These are phyloP conservation scores for Sturnira hondurensis DNA, from an alignment of 2,113 vertebrate genomes.

Conservation along the genomic window DNA sequence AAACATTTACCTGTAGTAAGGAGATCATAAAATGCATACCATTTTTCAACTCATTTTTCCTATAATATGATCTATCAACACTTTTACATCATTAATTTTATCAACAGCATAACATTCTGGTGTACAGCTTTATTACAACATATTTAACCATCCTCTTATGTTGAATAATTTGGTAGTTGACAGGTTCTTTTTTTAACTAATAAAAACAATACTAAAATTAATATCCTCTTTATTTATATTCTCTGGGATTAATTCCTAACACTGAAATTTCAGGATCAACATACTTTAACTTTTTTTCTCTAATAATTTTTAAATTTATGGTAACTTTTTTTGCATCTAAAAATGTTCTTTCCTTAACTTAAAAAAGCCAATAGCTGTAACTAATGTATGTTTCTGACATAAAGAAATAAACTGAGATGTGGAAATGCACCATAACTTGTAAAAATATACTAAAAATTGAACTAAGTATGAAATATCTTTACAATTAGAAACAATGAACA, in stretches of 20 bases:
- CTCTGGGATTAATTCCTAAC: not conserved
- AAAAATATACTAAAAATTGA: not conserved
- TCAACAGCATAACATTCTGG: not conserved
- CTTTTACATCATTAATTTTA: not conserved
- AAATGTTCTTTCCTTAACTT: not conserved
- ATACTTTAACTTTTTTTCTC: not conserved
- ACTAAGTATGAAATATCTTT: not conserved
- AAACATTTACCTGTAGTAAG: not conserved
- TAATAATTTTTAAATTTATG: not conserved
- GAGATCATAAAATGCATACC: not conserved
- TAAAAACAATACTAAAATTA: not conserved
- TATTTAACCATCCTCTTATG: not conserved
- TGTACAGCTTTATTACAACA: not conserved
- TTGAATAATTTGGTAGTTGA: not conserved
- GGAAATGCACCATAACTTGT: not conserved
- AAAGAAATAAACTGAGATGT: not conserved
- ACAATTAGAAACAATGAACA: not conserved
- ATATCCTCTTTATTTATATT: not conserved
- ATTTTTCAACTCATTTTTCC: not conserved
- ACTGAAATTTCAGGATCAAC: not conserved
- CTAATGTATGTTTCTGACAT: not conserved
- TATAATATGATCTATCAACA: not conserved
- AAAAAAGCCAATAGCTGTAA: not conserved
- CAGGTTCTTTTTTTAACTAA: not conserved
- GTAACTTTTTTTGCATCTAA: not conserved